Conservation (phyloP, 2,888 invertebrate genomes). For the Rotaria sp. region DNA sequence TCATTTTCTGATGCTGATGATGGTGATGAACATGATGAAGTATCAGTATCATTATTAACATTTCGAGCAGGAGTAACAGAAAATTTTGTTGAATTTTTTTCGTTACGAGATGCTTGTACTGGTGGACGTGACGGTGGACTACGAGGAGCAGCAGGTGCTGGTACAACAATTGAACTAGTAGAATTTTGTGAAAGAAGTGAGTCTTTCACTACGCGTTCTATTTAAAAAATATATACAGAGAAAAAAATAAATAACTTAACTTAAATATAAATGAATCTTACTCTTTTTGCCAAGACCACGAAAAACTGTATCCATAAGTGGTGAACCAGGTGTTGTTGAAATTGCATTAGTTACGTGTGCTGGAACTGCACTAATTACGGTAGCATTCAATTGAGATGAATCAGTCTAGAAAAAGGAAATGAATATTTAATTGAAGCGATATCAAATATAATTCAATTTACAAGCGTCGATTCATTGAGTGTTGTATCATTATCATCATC, state of each 20-base stretch:
- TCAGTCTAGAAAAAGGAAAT: not conserved
- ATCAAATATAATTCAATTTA: not conserved
- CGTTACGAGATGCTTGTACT: not conserved
- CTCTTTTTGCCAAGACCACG: slow-evolving; percentile 12
- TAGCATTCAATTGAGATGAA: slow-evolving; percentile 1
- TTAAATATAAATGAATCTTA: not conserved
- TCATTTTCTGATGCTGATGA: not conserved
- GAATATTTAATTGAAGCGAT: not conserved
- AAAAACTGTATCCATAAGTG: slow-evolving; percentile 23
- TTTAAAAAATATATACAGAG: not conserved
- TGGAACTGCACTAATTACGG: not conserved
- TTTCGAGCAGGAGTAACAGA: not conserved
- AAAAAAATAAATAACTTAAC: not conserved
- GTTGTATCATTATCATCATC: slow-evolving; percentile 17
- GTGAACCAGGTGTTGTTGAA: not conserved
- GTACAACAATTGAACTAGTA: not conserved
- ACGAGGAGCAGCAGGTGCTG: not conserved
- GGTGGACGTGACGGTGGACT: not conserved
- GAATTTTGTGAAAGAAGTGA: not conserved
- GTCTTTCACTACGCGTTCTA: slow-evolving; percentile 5
- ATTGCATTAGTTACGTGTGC: not conserved
- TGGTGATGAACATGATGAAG: not conserved
- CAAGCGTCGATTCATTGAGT: not conserved
- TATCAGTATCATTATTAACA: not conserved
- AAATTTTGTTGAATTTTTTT: not conserved